Evolutionary conservation across 1,140 invertebrate genomes (phyloP).

Genomic region (Varroa destructor): DNA sequence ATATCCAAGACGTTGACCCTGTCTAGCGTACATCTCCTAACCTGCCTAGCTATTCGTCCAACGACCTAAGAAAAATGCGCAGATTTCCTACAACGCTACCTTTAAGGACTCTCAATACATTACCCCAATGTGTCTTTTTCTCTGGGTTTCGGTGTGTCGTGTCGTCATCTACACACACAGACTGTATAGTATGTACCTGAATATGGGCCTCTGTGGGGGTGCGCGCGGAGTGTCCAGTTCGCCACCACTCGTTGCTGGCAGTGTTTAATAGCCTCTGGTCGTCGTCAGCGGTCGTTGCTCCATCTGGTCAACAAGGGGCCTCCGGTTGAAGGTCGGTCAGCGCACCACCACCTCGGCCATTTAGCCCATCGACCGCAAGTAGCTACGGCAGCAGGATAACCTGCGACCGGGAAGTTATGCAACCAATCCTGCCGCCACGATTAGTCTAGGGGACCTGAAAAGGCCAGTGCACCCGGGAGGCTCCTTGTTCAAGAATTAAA

Average conservation of each 20-base stretch:
- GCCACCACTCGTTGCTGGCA: not conserved
- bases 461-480: constrained; percentile 26
- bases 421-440: not conserved
- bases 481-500: not conserved
- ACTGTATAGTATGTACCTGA: too few relatives aligned
- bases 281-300: not conserved
- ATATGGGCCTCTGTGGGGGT: constrained; percentile 14
- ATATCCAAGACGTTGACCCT: constrained; percentile 23
- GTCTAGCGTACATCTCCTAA: too few relatives aligned
- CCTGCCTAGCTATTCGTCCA: too few relatives aligned
- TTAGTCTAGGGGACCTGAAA: too few relatives aligned
- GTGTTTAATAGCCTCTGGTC: not conserved
- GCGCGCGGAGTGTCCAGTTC: not conserved
- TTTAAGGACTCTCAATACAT: too few relatives aligned
- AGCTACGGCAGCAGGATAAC: not conserved
- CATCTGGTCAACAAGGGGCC: constrained; percentile 26
- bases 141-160: too few relatives aligned
- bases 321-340: constrained; percentile 28
- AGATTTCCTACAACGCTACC: too few relatives aligned
- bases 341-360: too few relatives aligned
- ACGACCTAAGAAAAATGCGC: too few relatives aligned
- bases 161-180: too few relatives aligned
- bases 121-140: too few relatives aligned
- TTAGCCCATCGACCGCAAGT: too few relatives aligned
- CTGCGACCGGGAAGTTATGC: constrained; percentile 28